Conservation (phyloP, 2,888 invertebrate genomes). For the Ypsolopha sequella region DNA sequence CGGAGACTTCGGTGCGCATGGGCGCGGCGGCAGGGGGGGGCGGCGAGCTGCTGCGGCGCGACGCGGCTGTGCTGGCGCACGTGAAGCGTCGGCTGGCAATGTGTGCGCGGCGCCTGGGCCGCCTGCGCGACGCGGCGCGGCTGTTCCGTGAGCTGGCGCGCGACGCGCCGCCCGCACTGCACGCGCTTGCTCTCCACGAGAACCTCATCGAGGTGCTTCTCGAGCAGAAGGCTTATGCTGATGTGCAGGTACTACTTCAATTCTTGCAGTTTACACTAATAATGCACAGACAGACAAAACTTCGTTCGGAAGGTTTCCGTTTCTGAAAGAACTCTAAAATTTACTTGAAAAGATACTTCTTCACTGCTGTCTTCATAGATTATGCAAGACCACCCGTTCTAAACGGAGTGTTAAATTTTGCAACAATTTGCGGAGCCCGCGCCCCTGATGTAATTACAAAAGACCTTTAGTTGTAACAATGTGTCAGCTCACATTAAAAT, state of each 20-base stretch:
- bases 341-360: too few species aligned
- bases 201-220: slow-evolving; percentile 95
- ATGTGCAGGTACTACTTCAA: slow-evolving; percentile 81
- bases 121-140: slow-evolving; percentile 95
- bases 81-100: slow-evolving; percentile 95
- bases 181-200: slow-evolving; percentile 93
- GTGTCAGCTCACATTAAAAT: too few species aligned
- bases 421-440: too few species aligned
- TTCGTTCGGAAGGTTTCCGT: too few species aligned
- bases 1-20: slow-evolving; percentile 89
- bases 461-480: too few species aligned
- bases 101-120: slow-evolving; percentile 95
- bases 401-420: too few species aligned
- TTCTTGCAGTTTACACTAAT: background rate
- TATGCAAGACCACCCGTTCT: too few species aligned
- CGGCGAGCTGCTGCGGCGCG: slow-evolving; percentile 87
- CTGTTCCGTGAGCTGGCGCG: slow-evolving; percentile 97
- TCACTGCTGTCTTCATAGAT: too few species aligned
- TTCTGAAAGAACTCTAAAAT: too few species aligned
- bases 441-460: too few species aligned
- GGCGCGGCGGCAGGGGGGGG: slow-evolving; percentile 96
- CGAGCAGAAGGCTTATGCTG: slow-evolving; percentile 97
- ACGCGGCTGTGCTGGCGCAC: slow-evolving; percentile 94
- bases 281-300: too few species aligned
- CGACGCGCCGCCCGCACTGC: slow-evolving; percentile 96